Percentiles rank a stretch among this genome's conserved stretches.
These are phyloP conservation scores for Drosophila dives DNA, from an alignment of 2,888 invertebrate genomes.

Conservation along the genomic window DNA sequence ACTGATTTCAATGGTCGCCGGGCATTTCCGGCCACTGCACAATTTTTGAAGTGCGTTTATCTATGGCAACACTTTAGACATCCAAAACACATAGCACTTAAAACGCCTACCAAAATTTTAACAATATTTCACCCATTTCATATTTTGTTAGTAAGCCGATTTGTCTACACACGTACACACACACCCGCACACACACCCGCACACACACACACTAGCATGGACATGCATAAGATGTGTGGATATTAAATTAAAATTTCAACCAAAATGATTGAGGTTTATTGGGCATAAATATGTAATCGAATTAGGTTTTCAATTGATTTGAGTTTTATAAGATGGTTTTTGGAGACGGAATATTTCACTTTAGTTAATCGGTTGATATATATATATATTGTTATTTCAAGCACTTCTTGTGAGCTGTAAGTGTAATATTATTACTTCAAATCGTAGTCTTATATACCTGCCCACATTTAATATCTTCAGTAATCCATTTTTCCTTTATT, in stretches of 20 bases:
- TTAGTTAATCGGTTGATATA: background rate
- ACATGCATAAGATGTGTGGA: background rate
- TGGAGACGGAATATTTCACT: background rate
- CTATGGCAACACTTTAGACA: conserved; percentile 35
- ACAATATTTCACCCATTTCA: conserved; percentile 40
- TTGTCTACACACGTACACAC: conserved; percentile 20
- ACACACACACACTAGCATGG: conserved; percentile 4
- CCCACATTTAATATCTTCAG: background rate
- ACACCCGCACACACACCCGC: conserved; percentile 8
- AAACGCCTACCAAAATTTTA: conserved; percentile 30
- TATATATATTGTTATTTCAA: background rate
- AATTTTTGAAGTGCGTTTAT: conserved; percentile 52
- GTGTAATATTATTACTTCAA: background rate
- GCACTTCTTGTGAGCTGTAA: background rate
- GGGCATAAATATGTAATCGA: conserved; percentile 30
- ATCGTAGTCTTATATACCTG: background rate
- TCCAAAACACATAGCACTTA: conserved; percentile 33
- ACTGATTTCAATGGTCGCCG: conserved; percentile 47
- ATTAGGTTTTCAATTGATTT: conserved; percentile 45
- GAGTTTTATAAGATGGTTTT: background rate
- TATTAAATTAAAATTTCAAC: conserved; percentile 35
- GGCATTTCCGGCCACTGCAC: conserved; percentile 56
- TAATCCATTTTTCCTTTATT: background rate
- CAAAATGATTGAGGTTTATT: conserved; percentile 34
- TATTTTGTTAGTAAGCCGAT: conserved; percentile 14